phyloP scores from a whole-genome alignment of 2,888 invertebrate species.

The Physocephala rufipes region DNA sequence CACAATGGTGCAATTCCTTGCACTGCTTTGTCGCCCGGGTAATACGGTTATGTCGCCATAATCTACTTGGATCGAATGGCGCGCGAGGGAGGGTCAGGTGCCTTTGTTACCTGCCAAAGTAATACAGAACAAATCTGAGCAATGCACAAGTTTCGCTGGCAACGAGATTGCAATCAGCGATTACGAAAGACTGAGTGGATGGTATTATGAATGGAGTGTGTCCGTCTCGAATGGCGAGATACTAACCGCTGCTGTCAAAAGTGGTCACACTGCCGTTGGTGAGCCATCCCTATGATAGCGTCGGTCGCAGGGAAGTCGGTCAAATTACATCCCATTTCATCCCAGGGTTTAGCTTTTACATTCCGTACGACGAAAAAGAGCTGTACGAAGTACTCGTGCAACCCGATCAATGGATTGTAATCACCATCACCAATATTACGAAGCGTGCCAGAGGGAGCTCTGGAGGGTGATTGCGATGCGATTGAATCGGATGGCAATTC shows the following conservation, averaged over 20 bases:
- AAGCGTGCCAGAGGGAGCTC: slow-evolving; percentile 53
- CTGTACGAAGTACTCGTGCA: no score
- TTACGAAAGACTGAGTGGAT: slow-evolving; percentile 74
- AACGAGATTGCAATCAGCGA: slow-evolving; percentile 72
- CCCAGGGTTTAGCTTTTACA: slow-evolving; percentile 67
- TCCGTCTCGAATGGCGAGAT: slow-evolving; percentile 71
- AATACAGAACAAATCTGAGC: slow-evolving; percentile 70
- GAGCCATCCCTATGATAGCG: slow-evolving; percentile 76
- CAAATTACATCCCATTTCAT: slow-evolving; percentile 73
- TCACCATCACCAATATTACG: slow-evolving; percentile 51
- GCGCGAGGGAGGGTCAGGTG: slow-evolving; percentile 67
- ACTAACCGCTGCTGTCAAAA: no score
- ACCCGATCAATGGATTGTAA: slow-evolving; percentile 57
- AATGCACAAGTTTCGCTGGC: slow-evolving; percentile 73
- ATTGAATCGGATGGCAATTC: slow-evolving; percentile 54
- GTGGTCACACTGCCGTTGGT: slow-evolving; percentile 73
- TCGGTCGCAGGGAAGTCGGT: slow-evolving; percentile 75
- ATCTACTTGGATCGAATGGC: no score
- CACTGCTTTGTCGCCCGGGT: no score
- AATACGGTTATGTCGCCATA: no score
- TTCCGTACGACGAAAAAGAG: slow-evolving; percentile 66
- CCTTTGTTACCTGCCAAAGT: slow-evolving; percentile 71
- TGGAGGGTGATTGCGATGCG: slow-evolving; percentile 52
- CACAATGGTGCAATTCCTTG: no score
- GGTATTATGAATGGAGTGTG: slow-evolving; percentile 75